phyloP scores from a whole-genome alignment of 2,113 vertebrate genomes.

The Odontophorus gujanensis region DNA sequence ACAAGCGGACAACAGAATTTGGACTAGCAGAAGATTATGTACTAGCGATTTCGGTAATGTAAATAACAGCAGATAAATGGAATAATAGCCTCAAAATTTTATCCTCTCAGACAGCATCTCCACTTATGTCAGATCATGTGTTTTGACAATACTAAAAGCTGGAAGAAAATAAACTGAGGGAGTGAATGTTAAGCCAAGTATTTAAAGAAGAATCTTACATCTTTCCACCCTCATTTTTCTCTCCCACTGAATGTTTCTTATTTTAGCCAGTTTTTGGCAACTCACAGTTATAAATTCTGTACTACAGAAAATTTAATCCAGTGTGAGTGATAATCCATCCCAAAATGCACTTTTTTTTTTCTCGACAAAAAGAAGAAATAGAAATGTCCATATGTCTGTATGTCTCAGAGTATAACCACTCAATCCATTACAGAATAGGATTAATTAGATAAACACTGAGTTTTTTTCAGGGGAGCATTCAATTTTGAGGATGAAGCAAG shows the following conservation, averaged over 20 bases:
- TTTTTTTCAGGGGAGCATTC: not conserved
- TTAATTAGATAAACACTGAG: not conserved
- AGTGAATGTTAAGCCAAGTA: not conserved
- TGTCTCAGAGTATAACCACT: not conserved
- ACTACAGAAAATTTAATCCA: not conserved
- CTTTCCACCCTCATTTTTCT: not conserved
- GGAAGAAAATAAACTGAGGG: not conserved
- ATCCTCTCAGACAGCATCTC: not conserved
- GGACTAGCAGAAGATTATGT: not conserved
- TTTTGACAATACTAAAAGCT: not conserved
- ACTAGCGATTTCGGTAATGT: not conserved
- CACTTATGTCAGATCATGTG: not conserved
- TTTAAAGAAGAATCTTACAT: not conserved
- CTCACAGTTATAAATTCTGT: not conserved
- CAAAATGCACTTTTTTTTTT: not conserved
- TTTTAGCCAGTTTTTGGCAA: not conserved
- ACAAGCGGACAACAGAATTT: not conserved
- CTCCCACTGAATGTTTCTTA: not conserved
- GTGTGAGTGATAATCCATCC: not conserved
- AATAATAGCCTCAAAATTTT: not conserved
- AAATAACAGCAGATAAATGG: not conserved
- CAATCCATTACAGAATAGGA: not conserved
- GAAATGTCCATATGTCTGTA: not conserved
- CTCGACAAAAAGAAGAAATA: not conserved
- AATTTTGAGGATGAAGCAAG: slow-evolving; percentile 22